Evolutionary conservation across 2,797 vertebrate genomes (phyloP).

Genomic region (Myiothlypis chrysogaster): DNA sequence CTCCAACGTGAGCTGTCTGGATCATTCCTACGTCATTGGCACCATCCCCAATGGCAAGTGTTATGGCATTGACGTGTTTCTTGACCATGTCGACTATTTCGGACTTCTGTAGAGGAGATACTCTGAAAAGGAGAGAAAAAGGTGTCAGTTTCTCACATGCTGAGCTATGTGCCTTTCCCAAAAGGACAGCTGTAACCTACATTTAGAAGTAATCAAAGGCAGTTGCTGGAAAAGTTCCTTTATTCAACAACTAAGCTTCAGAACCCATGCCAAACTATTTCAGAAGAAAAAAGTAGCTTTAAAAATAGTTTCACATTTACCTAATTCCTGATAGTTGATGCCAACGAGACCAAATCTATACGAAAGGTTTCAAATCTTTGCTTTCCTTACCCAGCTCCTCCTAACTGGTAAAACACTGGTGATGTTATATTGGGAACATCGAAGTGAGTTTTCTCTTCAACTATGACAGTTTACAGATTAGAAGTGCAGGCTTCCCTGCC

Average conservation of each 20-base stretch:
- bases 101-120: slow-evolving; percentile 97
- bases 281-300: slow-evolving; percentile 51
- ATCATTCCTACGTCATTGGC: slow-evolving; percentile 99
- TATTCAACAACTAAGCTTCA: slow-evolving; percentile 47
- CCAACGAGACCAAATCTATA: neutral
- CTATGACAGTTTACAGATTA: neutral
- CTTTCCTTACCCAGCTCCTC: neutral
- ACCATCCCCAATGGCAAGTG: slow-evolving; percentile 95
- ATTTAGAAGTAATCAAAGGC: slow-evolving; percentile 63
- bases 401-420: neutral
- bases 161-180: slow-evolving; percentile 13
- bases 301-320: slow-evolving; percentile 18
- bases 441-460: neutral
- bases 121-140: slow-evolving; percentile 79
- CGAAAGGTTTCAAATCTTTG: neutral
- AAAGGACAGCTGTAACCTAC: slow-evolving; percentile 68
- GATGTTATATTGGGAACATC: neutral
- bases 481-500: neutral
- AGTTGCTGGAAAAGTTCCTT: slow-evolving; percentile 56
- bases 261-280: slow-evolving; percentile 56
- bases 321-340: neutral
- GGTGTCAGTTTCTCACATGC: slow-evolving; percentile 60
- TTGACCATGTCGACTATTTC: slow-evolving; percentile 99
- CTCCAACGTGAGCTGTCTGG: slow-evolving; percentile 96
- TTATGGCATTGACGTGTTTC: slow-evolving; percentile 96